Evolutionary conservation across 2,113 vertebrate species (phyloP).

Genomic region (Callipepla californica): DNA sequence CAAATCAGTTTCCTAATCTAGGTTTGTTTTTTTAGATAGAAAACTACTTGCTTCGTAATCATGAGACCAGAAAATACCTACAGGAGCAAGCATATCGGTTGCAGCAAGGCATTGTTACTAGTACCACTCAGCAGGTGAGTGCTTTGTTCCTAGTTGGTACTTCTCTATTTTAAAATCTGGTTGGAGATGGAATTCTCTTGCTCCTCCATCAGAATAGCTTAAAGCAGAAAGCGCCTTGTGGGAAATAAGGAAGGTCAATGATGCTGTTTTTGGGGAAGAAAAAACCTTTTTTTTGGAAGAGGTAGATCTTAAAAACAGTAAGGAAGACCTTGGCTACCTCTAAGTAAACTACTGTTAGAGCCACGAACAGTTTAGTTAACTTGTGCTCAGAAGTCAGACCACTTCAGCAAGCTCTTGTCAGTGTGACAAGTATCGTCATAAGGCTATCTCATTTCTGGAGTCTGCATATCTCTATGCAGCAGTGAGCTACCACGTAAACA

Average conservation of each 20-base stretch:
- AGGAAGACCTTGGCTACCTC: background rate
- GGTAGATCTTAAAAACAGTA: background rate
- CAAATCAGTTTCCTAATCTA: background rate
- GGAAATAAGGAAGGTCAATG: background rate
- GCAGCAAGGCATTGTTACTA: constrained; percentile 96
- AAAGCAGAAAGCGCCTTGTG: rapidly evolving
- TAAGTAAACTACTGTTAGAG: background rate
- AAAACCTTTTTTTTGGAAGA: too few relatives aligned
- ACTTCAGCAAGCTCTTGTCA: background rate
- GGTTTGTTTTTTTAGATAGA: constrained; percentile 86
- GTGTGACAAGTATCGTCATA: background rate
- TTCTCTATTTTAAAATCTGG: background rate
- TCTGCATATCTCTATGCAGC: background rate
- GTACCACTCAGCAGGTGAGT: constrained; percentile 94
- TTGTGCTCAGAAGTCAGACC: background rate
- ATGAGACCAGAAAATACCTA: constrained; percentile 93
- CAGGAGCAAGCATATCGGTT: constrained; percentile 96
- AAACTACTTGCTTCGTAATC: constrained; percentile 95
- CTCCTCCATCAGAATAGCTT: background rate
- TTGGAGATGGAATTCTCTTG: background rate
- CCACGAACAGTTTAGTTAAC: background rate
- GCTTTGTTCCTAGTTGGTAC: background rate
- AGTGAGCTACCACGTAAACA: background rate
- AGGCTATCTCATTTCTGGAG: background rate
- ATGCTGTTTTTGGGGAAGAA: background rate